Conservation (phyloP, 1,140 invertebrate genomes). For the Doryteuthis pealeii region DNA sequence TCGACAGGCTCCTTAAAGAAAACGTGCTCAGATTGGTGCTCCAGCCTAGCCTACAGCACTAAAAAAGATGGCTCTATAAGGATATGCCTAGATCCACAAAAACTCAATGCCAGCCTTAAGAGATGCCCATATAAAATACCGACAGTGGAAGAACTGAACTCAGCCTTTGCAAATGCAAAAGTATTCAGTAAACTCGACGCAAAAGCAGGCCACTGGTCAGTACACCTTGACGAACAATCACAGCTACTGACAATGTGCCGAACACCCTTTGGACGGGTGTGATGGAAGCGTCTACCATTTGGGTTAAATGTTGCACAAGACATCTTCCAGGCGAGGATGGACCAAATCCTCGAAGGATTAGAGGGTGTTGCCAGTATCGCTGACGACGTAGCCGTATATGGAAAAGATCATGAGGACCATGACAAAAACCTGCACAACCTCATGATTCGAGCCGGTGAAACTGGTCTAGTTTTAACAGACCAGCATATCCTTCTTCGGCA, state of each 20-base stretch:
- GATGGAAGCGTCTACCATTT: constrained; percentile 10
- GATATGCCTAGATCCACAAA: too few relatives aligned
- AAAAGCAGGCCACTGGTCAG: constrained; percentile 48
- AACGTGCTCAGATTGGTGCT: too few relatives aligned
- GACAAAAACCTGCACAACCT: constrained; percentile 13
- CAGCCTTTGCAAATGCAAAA: background rate
- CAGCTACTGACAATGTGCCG: constrained; percentile 40
- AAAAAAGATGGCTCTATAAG: too few relatives aligned
- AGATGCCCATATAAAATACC: too few relatives aligned
- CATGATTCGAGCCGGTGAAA: constrained; percentile 21
- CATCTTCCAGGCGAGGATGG: too few relatives aligned
- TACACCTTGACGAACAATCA: constrained; percentile 38
- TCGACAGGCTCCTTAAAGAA: too few relatives aligned
- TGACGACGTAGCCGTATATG: constrained; percentile 56
- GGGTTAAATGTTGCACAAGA: too few relatives aligned
- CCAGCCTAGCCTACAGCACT: too few relatives aligned
- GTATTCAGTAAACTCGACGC: constrained; percentile 40
- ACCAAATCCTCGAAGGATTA: constrained; percentile 16
- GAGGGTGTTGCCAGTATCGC: constrained; percentile 49
- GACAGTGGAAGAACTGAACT: too few relatives aligned
- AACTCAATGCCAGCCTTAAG: too few relatives aligned
- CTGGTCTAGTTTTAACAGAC: constrained; percentile 25
- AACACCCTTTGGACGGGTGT: constrained; percentile 21
- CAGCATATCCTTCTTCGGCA: constrained; percentile 54
- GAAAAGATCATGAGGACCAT: constrained; percentile 33